A percentile compares a stretch with the other conserved stretches of the same genome.
Conservation (phyloP, 1,140 invertebrate genomes). For the Cydia strobilella region DNA sequence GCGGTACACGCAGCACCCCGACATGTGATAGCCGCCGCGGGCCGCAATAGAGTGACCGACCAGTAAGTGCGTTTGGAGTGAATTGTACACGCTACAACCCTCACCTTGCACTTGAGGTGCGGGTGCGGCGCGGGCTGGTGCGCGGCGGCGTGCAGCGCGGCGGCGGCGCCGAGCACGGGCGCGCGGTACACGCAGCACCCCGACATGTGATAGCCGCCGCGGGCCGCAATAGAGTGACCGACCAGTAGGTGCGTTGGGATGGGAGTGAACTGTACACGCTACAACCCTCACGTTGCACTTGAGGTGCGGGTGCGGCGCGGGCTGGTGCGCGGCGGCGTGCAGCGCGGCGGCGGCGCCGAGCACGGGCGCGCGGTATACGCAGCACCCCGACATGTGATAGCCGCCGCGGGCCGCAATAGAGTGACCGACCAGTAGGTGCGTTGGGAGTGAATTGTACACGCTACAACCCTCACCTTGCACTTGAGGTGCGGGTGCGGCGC, state of each 20-base stretch:
- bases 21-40: conserved; percentile 47
- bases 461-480: conserved; percentile 32
- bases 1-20: conserved; percentile 56
- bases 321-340: conserved; percentile 70
- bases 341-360: conserved; percentile 52
- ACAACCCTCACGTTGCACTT: conserved; percentile 34
- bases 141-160: conserved; percentile 70
- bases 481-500: conserved; percentile 45
- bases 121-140: conserved; percentile 55
- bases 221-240: conserved; percentile 55
- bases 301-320: conserved; percentile 47
- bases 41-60: conserved; percentile 61
- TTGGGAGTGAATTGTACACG: conserved; percentile 17
- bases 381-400: conserved; percentile 50
- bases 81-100: conserved; percentile 2
- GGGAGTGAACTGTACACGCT: conserved; percentile 13
- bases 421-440: conserved; percentile 70
- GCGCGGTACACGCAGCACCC: conserved; percentile 57
- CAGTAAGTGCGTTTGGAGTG: conserved; percentile 38
- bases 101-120: conserved; percentile 41
- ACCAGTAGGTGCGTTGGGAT: no score
- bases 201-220: conserved; percentile 48
- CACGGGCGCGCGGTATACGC: conserved; percentile 60
- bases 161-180: conserved; percentile 49
- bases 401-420: conserved; percentile 33